Evolutionary conservation across 2,888 invertebrate genomes (phyloP).

Genomic region (Tethea ocularis): DNA sequence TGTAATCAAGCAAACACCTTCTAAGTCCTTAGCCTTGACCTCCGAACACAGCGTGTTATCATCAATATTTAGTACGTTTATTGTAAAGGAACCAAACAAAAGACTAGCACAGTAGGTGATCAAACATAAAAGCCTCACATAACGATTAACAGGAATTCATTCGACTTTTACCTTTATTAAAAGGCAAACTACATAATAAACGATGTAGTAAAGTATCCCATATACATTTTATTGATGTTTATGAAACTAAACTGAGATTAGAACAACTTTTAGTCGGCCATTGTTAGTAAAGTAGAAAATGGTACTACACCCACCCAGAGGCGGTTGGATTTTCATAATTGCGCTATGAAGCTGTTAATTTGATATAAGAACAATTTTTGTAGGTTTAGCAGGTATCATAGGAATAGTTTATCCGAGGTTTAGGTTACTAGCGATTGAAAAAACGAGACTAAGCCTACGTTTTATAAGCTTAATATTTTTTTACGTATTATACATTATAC

Average conservation of each 20-base stretch:
- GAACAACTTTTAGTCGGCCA: not conserved
- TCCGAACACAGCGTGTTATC: not conserved
- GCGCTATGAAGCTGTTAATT: too few species aligned
- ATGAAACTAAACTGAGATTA: not conserved
- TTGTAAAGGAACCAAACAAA: not conserved
- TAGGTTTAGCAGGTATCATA: too few species aligned
- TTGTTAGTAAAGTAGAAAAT: too few species aligned
- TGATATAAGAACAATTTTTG: too few species aligned
- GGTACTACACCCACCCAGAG: too few species aligned
- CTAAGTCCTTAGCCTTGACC: not conserved
- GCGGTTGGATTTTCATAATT: too few species aligned
- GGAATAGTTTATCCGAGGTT: too few species aligned
- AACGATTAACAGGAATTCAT: not conserved
- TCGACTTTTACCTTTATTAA: conserved; percentile 1
- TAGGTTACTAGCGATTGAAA: too few species aligned
- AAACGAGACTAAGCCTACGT: too few species aligned
- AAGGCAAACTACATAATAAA: not conserved
- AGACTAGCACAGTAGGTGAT: not conserved
- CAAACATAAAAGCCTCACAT: not conserved
- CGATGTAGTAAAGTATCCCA: not conserved
- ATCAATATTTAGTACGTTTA: not conserved
- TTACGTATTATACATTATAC: too few species aligned
- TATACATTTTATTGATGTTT: not conserved
- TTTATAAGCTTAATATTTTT: too few species aligned
- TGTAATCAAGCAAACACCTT: not conserved